Evolutionary conservation across 2,113 vertebrate species (phyloP).

Genomic region (Maccullochella peelii): DNA sequence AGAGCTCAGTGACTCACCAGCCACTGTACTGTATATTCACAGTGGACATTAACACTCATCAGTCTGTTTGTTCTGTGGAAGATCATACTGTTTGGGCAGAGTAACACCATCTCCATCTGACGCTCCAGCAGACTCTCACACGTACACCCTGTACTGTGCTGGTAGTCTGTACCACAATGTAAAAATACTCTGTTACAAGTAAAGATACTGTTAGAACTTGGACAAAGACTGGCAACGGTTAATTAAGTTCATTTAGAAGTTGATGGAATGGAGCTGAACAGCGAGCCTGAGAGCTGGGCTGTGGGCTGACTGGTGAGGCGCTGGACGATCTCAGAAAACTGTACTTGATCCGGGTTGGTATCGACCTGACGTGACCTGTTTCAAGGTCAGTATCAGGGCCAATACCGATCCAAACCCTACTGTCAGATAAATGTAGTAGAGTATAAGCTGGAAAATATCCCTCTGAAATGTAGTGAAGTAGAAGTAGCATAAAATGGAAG

Average conservation of each 20-base stretch:
- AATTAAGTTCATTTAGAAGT: too few species aligned
- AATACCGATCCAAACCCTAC: background rate
- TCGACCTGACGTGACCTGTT: too few species aligned
- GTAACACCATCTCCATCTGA: slow-evolving; percentile 28
- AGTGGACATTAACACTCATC: slow-evolving; percentile 42
- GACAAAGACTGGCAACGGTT: too few species aligned
- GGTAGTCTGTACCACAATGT: background rate
- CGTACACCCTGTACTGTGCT: background rate
- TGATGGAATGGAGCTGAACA: too few species aligned
- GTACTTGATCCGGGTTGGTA: background rate
- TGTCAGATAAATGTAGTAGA: background rate
- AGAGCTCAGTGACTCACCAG: slow-evolving; percentile 56
- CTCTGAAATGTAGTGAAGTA: background rate
- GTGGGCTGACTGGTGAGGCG: too few species aligned
- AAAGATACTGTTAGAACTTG: background rate
- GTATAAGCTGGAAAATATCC: background rate
- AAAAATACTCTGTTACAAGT: background rate
- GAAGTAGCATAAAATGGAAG: background rate
- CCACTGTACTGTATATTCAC: slow-evolving; percentile 59
- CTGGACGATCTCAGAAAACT: background rate
- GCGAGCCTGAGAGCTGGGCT: too few species aligned
- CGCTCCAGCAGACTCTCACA: background rate
- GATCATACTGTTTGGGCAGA: slow-evolving; percentile 24
- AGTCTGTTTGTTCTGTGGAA: slow-evolving; percentile 57
- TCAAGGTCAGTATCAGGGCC: background rate